Evolutionary conservation across 2,113 vertebrate species (phyloP).

Genomic region (Istiophorus platypterus): DNA sequence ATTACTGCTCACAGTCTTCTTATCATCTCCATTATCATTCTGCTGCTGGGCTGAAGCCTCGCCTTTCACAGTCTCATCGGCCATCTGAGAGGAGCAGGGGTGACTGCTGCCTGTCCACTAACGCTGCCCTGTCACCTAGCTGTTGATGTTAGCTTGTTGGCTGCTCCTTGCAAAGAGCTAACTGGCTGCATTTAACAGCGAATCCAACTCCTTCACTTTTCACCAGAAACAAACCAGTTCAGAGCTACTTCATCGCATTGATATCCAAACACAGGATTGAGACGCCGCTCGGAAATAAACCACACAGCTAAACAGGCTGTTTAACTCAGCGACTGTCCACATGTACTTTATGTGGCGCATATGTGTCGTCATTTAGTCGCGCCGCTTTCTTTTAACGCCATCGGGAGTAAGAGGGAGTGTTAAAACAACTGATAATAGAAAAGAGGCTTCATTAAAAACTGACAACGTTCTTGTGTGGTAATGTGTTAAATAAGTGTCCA

Average conservation of each 20-base stretch:
- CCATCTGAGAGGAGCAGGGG: conserved; percentile 10
- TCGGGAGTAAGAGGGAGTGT: neutral
- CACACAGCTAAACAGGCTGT: accelerated
- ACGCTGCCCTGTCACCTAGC: neutral
- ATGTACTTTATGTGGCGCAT: conserved; percentile 32
- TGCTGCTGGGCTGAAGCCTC: neutral
- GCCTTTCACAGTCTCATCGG: conserved; percentile 2
- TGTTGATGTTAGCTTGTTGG: conserved; percentile 2
- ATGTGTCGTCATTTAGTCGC: conserved; percentile 47
- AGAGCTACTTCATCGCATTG: accelerated
- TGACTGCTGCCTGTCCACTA: neutral
- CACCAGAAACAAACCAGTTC: accelerated
- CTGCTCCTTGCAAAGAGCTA: neutral
- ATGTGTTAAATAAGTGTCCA: too few species aligned
- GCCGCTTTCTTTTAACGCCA: conserved; percentile 25
- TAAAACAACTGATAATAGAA: neutral
- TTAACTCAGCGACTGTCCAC: neutral
- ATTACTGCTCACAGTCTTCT: neutral
- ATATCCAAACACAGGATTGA: accelerated
- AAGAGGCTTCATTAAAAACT: neutral
- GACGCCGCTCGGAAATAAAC: neutral
- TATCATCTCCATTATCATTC: accelerated
- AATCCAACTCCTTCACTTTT: neutral
- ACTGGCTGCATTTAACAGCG: conserved; percentile 15
- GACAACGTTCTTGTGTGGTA: too few species aligned